Evolutionary conservation across 2,888 invertebrate genomes (phyloP).

Genomic region (Epinotia brunnichana): DNA sequence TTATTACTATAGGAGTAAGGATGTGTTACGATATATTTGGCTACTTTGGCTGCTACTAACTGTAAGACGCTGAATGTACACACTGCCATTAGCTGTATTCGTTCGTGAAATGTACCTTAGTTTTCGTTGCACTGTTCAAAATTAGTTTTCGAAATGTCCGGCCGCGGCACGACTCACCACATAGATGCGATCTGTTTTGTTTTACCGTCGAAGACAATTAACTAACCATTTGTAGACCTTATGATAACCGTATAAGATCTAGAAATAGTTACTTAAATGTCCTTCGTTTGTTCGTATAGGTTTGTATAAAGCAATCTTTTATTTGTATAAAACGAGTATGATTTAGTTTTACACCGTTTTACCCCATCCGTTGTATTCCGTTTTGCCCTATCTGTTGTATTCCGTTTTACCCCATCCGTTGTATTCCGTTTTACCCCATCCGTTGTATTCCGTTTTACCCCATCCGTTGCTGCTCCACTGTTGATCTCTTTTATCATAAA

Average conservation of each 20-base stretch:
- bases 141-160: slow-evolving; percentile 22
- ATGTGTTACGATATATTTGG: no score
- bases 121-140: not conserved
- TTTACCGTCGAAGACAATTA: slow-evolving; percentile 3
- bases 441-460: slow-evolving; percentile 30
- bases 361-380: slow-evolving; percentile 31
- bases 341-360: slow-evolving; percentile 56
- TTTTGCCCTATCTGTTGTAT: no score
- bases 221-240: not conserved
- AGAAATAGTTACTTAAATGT: not conserved
- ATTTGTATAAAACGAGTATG: slow-evolving; percentile 64
- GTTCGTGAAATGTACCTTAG: not conserved
- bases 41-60: no score
- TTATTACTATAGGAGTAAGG: no score
- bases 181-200: slow-evolving; percentile 36
- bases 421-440: no score
- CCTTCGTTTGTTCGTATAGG: slow-evolving; percentile 51
- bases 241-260: not conserved
- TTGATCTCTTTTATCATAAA: not conserved
- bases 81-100: no score
- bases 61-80: no score
- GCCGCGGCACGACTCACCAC: slow-evolving; percentile 11
- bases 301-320: slow-evolving; percentile 67
- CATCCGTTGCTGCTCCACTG: slow-evolving; percentile 54
- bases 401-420: no score